Evolutionary conservation across 2,113 vertebrate genomes (phyloP), one percentile per base, ranked within the genome.

Genomic region (Xyliphius kryptos): DNA sequence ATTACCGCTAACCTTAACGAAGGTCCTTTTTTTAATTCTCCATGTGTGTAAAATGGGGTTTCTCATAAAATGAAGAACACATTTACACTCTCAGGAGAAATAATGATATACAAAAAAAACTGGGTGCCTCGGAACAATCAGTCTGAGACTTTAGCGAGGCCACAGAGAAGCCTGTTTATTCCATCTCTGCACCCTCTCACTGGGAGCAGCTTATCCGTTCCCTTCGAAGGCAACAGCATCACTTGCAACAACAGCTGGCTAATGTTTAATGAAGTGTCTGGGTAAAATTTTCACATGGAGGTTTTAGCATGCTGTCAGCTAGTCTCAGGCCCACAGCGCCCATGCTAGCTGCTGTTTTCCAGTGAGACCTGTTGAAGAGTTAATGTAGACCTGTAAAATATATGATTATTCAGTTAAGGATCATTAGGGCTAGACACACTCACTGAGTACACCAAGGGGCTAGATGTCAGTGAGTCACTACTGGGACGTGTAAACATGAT

Each of bases 181-280:
- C 22, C 52, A 19, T 13, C 26, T 65, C n/a, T 20, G 9, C 26
- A 21, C 12, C 19, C 26, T 37, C 37, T 53, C 37, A 13, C 44
- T 11, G 38, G 48, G 38, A 56, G 48, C 38, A 52, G 48, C 48
- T 52, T 51, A 59, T 52, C 37, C 19, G 38, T 26, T 59, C 56
- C 51, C 37, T 32, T 37, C 5, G 21, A 44, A 64, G 61, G 21
- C 46, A 59, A 48, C 50, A 54, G 61, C 49, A 40, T 22, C 13
- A 37, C 56, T 56, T 38, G 5, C 22, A 22, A 37, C 55, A 72
- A 68, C 70, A 72, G 70, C 70, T 72, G 70, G 70, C 70, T 68
- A 61, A 72, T 68, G 66, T 68, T 72, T 72, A 72, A 68, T 65
- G 66, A 68, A 65, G 58, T 54, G 56, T 68, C 66, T 64, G 60